A percentile compares a stretch with the other conserved stretches of the same genome.
Evolutionary conservation across 2,888 invertebrate species (phyloP).

Genomic region (Nebria brevicollis): DNA sequence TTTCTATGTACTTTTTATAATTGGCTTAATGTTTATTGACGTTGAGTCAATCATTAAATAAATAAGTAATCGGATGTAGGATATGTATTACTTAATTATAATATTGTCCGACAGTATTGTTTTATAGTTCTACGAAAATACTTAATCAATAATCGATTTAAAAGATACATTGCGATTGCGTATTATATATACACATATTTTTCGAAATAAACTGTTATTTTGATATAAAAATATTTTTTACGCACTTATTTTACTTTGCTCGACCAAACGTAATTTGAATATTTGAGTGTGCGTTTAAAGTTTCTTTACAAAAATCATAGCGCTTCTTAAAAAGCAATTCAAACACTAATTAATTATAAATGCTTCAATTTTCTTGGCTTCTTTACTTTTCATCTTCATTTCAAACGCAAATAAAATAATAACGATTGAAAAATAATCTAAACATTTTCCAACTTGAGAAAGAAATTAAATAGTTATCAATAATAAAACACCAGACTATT

Average conservation of each 20-base stretch:
- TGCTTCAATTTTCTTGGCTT: conserved; percentile 6
- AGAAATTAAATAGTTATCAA: conserved; percentile 24
- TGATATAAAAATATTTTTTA: no score
- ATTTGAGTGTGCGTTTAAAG: not conserved
- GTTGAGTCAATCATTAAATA: not conserved
- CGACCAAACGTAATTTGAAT: no score
- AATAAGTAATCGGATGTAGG: not conserved
- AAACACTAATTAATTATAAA: conserved; percentile 11
- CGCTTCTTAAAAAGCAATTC: not conserved
- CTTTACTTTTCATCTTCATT: not conserved
- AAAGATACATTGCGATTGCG: no score
- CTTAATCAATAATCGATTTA: no score
- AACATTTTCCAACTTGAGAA: conserved; percentile 13
- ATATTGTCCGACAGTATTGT: no score
- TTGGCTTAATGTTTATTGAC: not conserved
- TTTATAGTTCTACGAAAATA: no score
- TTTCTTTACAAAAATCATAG: not conserved
- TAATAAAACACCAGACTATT: conserved; percentile 21
- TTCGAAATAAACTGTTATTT: no score
- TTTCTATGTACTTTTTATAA: not conserved
- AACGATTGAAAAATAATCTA: conserved; percentile 37
- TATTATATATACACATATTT: no score
- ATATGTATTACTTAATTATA: not conserved
- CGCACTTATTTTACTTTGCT: no score
- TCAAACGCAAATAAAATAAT: conserved; percentile 25